Evolutionary conservation across 2,888 invertebrate species (phyloP), one percentile per base, ranked within the genome.

Genomic region (Heliconius aoede): DNA sequence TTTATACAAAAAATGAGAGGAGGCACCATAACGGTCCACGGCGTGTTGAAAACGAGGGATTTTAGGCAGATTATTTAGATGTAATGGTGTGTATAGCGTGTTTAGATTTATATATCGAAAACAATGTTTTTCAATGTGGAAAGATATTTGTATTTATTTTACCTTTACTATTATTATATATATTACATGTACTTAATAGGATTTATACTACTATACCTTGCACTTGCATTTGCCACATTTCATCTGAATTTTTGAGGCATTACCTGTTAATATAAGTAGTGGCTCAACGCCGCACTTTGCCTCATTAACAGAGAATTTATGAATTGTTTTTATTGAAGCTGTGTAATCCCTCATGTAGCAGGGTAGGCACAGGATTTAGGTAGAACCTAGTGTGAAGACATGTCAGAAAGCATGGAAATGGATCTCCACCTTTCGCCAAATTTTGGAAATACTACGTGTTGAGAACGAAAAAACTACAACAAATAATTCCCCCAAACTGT

Each of bases 21-120:
- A 82, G 84, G 84, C 83, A 87, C 86, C 83, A 85, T 88, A 87
- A 88, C 87, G 86, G 81, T 80, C 82, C 81, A 86, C 82, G 85
- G 83, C 87, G 83, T 80, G 81, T 78, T 80, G 79, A 80, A 82
- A 82, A 83, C 76, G 78, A 78, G 65, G 65, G 36, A 51, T 36
- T 30, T n/a, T 28, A 40, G 40, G 36, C 36, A 72, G n/a, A 36
- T 72, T 61, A 78, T 73, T 61, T 68, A 30, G 28, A 51, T 72
- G 64, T 75, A 79, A 71, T 80, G 71, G 68, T 60, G 80, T 80
- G 79, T 28, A 74, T n/a, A 68, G 55, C 67, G 13, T 64, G 64
- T 71, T 76, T 71, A 74, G 77, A 74, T 74, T 74, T 77, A 77
- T 71, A 58, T 28, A 64, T 30, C 64, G 55, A 71, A 77, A 77